Evolutionary conservation across 1,140 invertebrate species (phyloP).

Genomic region (Riptortus pedestris): DNA sequence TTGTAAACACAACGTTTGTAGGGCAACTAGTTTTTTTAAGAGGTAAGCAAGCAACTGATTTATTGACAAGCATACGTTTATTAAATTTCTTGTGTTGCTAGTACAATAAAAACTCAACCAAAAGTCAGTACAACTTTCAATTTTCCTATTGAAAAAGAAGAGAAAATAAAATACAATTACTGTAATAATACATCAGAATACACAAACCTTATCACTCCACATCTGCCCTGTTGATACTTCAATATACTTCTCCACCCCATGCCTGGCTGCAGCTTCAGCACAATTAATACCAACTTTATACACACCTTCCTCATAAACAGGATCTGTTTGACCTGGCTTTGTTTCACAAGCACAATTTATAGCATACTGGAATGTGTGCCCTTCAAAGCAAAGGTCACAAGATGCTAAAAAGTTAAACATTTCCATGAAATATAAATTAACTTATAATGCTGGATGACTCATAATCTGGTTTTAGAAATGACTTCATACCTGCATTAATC

Average conservation of each 20-base stretch:
- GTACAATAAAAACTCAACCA: no score
- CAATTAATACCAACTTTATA: constrained; percentile 72
- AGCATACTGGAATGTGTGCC: constrained; percentile 61
- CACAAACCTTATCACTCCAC: constrained; percentile 59
- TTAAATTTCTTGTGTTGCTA: no score
- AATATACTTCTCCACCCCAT: constrained; percentile 58
- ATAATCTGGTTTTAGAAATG: neutral
- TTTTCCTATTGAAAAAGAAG: neutral
- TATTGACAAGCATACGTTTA: no score
- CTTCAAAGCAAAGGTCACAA: constrained; percentile 61
- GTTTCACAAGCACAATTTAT: constrained; percentile 86
- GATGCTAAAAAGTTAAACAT: constrained; percentile 46
- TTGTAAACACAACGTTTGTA: no score
- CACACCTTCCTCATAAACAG: constrained; percentile 82
- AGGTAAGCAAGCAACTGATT: no score
- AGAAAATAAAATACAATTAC: neutral
- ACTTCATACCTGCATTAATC: constrained; percentile 63
- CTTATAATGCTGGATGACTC: neutral
- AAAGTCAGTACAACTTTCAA: no score
- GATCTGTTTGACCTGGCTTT: constrained; percentile 73
- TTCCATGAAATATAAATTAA: neutral
- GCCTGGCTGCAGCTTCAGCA: constrained; percentile 60
- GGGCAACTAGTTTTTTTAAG: no score
- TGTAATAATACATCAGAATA: neutral
- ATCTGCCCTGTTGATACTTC: constrained; percentile 79